Evolutionary conservation across 2,797 vertebrate genomes (phyloP).

Genomic region (Anguilla megastoma): DNA sequence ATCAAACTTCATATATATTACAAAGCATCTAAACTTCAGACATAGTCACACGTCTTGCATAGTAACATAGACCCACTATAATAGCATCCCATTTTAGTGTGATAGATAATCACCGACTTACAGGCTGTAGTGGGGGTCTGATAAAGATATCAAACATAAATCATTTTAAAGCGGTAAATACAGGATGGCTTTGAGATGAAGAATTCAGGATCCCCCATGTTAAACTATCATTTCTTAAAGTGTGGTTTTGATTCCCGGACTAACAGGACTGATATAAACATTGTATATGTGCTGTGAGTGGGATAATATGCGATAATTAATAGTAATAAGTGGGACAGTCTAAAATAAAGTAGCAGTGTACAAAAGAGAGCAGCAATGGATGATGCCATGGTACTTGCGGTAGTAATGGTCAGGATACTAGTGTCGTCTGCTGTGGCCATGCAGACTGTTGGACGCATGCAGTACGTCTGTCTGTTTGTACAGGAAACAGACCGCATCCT

Average conservation of each 20-base stretch:
- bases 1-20: background rate
- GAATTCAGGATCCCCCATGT: background rate
- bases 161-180: background rate
- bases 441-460: background rate
- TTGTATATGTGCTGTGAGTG: background rate
- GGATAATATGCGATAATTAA: background rate
- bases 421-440: background rate
- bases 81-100: background rate
- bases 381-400: background rate
- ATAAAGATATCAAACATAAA: background rate
- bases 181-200: background rate
- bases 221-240: background rate
- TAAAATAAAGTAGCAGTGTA: background rate
- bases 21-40: background rate
- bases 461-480: background rate
- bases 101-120: background rate
- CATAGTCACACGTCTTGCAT: background rate
- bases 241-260: background rate
- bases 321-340: background rate
- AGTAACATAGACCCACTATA: background rate
- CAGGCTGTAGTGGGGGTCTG: background rate
- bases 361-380: background rate
- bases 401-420: too few relatives aligned
- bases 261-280: background rate
- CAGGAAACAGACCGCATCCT: conserved; percentile 25